Conservation (phyloP, 2,888 invertebrate genomes). For the Protodeltote pygarga region DNA sequence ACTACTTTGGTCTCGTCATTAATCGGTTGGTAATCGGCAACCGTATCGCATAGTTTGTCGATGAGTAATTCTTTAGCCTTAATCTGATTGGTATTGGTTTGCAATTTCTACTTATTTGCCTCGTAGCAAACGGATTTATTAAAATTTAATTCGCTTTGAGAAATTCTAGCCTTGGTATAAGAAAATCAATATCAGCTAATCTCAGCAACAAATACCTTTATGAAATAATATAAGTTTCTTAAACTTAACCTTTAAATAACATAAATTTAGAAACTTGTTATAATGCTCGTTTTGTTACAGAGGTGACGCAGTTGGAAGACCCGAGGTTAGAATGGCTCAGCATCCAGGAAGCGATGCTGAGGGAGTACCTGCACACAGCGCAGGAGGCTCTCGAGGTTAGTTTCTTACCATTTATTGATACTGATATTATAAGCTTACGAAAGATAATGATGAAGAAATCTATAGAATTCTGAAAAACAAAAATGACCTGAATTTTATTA, state of each 20-base stretch:
- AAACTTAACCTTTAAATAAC: neutral
- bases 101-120: slow-evolving; percentile 30
- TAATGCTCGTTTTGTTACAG: slow-evolving; percentile 82
- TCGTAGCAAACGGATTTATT: slow-evolving; percentile 35
- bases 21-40: slow-evolving; percentile 52
- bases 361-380: slow-evolving; percentile 98
- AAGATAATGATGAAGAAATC: neutral
- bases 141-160: slow-evolving; percentile 21
- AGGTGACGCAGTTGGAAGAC: slow-evolving; percentile 98
- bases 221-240: neutral
- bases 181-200: neutral
- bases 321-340: slow-evolving; percentile 98
- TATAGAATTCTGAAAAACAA: too few species aligned
- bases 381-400: slow-evolving; percentile 97
- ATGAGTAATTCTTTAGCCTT: slow-evolving; percentile 50
- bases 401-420: slow-evolving; percentile 3
- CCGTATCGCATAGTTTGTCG: slow-evolving; percentile 51
- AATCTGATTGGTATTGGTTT: slow-evolving; percentile 44
- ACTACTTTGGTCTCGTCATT: slow-evolving; percentile 48
- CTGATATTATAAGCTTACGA: neutral
- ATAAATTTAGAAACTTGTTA: slow-evolving; percentile 5
- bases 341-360: slow-evolving; percentile 98
- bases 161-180: slow-evolving; percentile 5
- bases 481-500: too few species aligned
- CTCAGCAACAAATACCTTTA: neutral